A percentile compares a stretch with the other conserved stretches of the same genome.
Evolutionary conservation across 2,888 invertebrate genomes (phyloP).

Genomic region (Salticus scenicus): DNA sequence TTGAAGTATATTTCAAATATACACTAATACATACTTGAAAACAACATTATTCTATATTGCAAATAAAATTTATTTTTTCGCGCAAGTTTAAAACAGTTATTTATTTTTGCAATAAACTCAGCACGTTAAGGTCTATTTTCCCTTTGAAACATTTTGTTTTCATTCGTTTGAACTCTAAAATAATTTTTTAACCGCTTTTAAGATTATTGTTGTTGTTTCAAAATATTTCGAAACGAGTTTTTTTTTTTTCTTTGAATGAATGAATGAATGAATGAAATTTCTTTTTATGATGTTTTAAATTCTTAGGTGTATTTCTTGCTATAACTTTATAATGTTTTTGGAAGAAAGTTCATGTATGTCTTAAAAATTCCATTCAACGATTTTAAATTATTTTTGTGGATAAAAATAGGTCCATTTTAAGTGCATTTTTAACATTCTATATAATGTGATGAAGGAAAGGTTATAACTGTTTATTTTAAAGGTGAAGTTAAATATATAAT

Average conservation of each 20-base stretch:
- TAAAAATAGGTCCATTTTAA: slow-evolving; percentile 11
- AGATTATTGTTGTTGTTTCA: not conserved
- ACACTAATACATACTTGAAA: too few relatives aligned
- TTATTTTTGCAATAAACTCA: too few relatives aligned
- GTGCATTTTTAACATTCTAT: not conserved
- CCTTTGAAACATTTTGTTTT: too few relatives aligned
- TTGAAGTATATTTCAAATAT: too few relatives aligned
- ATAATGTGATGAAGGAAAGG: not conserved
- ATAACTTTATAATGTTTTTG: not conserved
- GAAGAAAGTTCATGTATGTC: not conserved
- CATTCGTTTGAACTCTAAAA: too few relatives aligned
- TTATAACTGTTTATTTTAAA: not conserved
- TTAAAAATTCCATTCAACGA: not conserved
- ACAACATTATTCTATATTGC: too few relatives aligned
- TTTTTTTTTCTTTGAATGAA: not conserved
- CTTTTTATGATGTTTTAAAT: too few relatives aligned
- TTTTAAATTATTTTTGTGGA: not conserved
- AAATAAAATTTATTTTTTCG: too few relatives aligned
- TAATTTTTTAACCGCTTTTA: not conserved
- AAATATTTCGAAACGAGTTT: not conserved
- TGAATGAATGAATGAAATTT: not conserved
- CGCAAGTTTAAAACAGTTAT: too few relatives aligned
- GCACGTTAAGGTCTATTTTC: too few relatives aligned
- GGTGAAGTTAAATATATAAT: not conserved
- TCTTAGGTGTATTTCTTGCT: not conserved